Evolutionary conservation across 1,140 invertebrate species (phyloP).

Genomic region (Anastrepha ludens): DNA sequence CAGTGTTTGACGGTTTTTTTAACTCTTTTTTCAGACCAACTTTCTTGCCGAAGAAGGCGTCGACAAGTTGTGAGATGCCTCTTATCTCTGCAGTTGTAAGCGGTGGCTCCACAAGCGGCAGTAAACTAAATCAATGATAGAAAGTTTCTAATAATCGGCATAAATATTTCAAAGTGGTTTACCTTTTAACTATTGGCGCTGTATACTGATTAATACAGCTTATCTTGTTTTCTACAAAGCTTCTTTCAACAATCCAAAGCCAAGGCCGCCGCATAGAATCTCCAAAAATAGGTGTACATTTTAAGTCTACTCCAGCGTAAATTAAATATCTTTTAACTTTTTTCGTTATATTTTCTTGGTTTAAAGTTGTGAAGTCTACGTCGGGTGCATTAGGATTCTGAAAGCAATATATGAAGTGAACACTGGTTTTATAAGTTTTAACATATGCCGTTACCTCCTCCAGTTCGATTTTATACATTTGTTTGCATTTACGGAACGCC

Average conservation of each 20-base stretch:
- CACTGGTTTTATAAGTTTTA: background rate
- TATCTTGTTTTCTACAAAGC: conserved; percentile 63
- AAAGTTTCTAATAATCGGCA: background rate
- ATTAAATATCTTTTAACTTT: conserved; percentile 61
- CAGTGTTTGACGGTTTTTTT: background rate
- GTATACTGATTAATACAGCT: conserved; percentile 60
- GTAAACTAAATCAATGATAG: conserved; percentile 58
- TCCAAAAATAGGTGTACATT: conserved; percentile 65
- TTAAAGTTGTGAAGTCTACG: conserved; percentile 62
- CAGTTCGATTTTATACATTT: conserved; percentile 68
- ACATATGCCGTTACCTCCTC: conserved; percentile 62
- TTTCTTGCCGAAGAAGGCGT: conserved; percentile 48
- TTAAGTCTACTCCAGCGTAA: conserved; percentile 64
- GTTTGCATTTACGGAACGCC: conserved; percentile 67
- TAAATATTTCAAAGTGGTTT: background rate
- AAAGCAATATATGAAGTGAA: background rate
- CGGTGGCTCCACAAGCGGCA: conserved; percentile 63
- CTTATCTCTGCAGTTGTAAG: conserved; percentile 56
- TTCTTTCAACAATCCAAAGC: conserved; percentile 64
- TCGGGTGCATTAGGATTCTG: conserved; percentile 64
- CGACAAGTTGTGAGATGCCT: conserved; percentile 56
- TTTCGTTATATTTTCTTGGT: conserved; percentile 61
- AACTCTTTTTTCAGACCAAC: conserved; percentile 58
- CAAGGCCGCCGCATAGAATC: conserved; percentile 64
- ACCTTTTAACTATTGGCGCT: conserved; percentile 62